These are phyloP conservation scores for Urophycis tenuis DNA, from an alignment of 2,797 vertebrate genomes.

Conservation along the genomic window DNA sequence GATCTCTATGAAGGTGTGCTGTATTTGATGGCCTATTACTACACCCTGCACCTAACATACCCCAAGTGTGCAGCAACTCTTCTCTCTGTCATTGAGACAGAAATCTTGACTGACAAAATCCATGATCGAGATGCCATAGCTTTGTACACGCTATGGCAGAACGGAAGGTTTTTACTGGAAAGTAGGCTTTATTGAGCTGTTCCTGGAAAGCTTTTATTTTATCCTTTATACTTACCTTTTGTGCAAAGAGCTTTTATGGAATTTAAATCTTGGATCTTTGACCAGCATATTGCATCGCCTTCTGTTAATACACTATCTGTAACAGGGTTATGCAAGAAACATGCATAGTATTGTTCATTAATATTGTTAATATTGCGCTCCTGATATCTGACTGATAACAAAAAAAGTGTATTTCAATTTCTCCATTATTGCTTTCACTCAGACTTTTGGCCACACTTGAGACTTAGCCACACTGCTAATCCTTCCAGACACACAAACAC, in stretches of 20 bases:
- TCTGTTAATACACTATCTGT: too few relatives aligned
- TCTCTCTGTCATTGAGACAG: slow-evolving; percentile 28
- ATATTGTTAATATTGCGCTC: too few relatives aligned
- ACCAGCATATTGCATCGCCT: too few relatives aligned
- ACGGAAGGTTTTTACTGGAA: not conserved
- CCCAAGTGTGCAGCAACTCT: slow-evolving; percentile 32
- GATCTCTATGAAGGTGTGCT: slow-evolving; percentile 6
- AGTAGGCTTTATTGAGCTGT: not conserved
- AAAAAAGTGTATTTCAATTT: too few relatives aligned
- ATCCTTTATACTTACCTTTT: too few relatives aligned
- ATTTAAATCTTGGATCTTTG: too few relatives aligned
- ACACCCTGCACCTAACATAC: slow-evolving; percentile 26
- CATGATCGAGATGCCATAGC: not conserved
- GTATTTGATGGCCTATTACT: slow-evolving; percentile 16
- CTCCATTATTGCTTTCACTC: too few relatives aligned
- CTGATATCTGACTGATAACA: not conserved
- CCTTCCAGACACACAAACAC: slow-evolving; percentile 1
- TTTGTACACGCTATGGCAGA: slow-evolving; percentile 5
- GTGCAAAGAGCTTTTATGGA: too few relatives aligned
- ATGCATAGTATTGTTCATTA: too few relatives aligned
- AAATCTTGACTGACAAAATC: slow-evolving; percentile 11
- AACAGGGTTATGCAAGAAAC: too few relatives aligned
- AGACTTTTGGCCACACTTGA: not conserved
- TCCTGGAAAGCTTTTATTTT: too few relatives aligned
- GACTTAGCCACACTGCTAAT: not conserved